A percentile compares a stretch with the other conserved stretches of the same genome.
Evolutionary conservation across 2,797 vertebrate genomes (phyloP).

Genomic region (Coccyzus lansbergi): DNA sequence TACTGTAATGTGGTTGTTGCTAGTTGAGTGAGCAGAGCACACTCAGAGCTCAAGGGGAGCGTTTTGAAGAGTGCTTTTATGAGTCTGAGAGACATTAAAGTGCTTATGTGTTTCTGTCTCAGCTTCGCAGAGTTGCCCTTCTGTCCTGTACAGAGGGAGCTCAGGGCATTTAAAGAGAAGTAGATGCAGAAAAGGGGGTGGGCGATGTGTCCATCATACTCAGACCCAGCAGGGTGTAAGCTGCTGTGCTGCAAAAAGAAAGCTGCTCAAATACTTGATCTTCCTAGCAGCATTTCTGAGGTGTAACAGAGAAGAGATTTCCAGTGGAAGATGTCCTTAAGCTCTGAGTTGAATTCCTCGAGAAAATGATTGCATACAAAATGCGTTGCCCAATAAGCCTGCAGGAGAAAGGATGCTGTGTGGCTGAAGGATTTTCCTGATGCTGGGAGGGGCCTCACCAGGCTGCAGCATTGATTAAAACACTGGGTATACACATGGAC

Average conservation of each 20-base stretch:
- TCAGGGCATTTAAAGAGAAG: background rate
- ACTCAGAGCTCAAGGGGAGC: background rate
- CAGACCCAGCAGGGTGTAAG: background rate
- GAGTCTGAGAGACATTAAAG: background rate
- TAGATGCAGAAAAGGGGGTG: background rate
- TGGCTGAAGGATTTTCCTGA: background rate
- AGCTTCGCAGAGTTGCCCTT: background rate
- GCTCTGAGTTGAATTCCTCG: background rate
- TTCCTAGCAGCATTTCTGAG: background rate
- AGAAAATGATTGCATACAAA: background rate
- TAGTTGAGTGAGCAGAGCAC: background rate
- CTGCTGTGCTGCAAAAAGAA: background rate
- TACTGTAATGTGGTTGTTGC: background rate
- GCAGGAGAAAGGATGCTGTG: background rate
- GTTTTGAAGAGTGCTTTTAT: background rate
- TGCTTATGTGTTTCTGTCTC: background rate
- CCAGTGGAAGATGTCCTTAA: background rate
- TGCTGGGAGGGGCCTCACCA: background rate
- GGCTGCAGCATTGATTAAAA: background rate
- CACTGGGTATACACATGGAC: background rate
- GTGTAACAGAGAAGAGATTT: background rate
- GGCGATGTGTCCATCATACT: rapidly evolving
- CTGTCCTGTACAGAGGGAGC: background rate
- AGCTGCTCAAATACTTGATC: background rate
- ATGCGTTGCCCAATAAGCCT: background rate